Evolutionary conservation across 2,113 vertebrate species (phyloP).

Genomic region (Brachyistius frenatus): DNA sequence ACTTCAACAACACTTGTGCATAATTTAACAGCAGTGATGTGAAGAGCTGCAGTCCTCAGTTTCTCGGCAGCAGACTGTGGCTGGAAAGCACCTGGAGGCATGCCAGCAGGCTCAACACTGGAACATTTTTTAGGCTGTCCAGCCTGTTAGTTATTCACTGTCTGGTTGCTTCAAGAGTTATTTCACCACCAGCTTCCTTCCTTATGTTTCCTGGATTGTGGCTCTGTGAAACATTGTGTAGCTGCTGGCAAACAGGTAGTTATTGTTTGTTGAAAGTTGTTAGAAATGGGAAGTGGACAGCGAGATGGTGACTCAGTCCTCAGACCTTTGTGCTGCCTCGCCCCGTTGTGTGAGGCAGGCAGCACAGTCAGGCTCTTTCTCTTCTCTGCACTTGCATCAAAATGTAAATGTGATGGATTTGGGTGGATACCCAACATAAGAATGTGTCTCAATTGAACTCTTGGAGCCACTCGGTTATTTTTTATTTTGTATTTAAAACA

Average conservation of each 20-base stretch:
- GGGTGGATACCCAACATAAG: not conserved
- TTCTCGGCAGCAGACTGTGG: conserved; percentile 38
- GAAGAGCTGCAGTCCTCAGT: conserved; percentile 8
- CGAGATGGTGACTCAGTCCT: conserved; percentile 19
- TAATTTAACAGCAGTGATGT: conserved; percentile 10
- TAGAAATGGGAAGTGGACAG: conserved; percentile 55
- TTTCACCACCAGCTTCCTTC: conserved; percentile 55
- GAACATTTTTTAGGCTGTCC: conserved; percentile 40
- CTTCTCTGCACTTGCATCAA: conserved; percentile 4
- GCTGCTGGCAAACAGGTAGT: conserved; percentile 15
- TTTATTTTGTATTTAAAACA: too few relatives aligned
- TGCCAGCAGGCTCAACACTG: conserved; percentile 58
- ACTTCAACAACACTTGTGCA: not conserved
- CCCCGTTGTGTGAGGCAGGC: not conserved
- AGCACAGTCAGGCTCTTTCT: conserved; percentile 6
- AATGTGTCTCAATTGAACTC: not conserved
- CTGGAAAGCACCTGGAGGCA: conserved; percentile 68
- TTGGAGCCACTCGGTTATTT: not conserved
- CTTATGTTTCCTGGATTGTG: conserved; percentile 23
- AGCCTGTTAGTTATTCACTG: conserved; percentile 44
- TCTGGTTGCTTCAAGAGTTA: conserved; percentile 20
- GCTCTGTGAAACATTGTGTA: conserved; percentile 12
- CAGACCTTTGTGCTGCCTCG: not conserved
- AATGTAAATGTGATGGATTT: not conserved
- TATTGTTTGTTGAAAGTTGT: conserved; percentile 51